Percentiles rank a stretch among this genome's conserved stretches.
phyloP scores from a whole-genome alignment of 1,140 invertebrate species.

The Calliopsis andreniformis region DNA sequence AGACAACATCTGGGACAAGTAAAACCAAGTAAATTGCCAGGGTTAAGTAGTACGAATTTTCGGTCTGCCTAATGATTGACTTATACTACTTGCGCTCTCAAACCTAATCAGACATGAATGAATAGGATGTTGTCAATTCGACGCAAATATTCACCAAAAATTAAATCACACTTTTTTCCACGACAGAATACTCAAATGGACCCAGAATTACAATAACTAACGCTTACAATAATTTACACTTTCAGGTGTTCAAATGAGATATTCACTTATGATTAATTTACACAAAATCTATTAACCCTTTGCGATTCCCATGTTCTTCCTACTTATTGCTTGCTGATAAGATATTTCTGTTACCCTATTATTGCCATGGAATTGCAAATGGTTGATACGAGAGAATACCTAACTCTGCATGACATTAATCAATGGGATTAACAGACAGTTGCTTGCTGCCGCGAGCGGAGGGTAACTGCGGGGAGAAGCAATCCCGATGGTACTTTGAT shows the following conservation, averaged over 20 bases:
- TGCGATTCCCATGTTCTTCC: not conserved
- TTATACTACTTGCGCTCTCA: too few species aligned
- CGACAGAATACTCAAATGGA: not conserved
- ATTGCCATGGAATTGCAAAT: not conserved
- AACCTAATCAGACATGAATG: too few species aligned
- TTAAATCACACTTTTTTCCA: not conserved
- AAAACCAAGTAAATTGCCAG: too few species aligned
- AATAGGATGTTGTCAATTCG: too few species aligned
- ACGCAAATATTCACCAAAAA: not conserved
- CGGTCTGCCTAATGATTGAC: too few species aligned
- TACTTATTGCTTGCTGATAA: too few species aligned
- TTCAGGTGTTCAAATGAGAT: not conserved
- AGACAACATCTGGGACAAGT: too few species aligned
- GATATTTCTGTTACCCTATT: too few species aligned
- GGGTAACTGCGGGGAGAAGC: constrained; percentile 90
- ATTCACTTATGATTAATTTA: not conserved
- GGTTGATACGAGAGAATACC: not conserved
- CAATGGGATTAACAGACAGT: constrained; percentile 83
- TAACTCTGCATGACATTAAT: constrained; percentile 77
- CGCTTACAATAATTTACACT: constrained; percentile 36
- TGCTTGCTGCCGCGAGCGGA: constrained; percentile 90
- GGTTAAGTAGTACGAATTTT: too few species aligned
- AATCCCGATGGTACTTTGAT: constrained; percentile 94
- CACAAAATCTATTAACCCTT: not conserved
- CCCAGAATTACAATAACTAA: not conserved